These are phyloP conservation scores for Gymnocheta viridis DNA, from an alignment of 2,888 invertebrate species.

Conservation along the genomic window DNA sequence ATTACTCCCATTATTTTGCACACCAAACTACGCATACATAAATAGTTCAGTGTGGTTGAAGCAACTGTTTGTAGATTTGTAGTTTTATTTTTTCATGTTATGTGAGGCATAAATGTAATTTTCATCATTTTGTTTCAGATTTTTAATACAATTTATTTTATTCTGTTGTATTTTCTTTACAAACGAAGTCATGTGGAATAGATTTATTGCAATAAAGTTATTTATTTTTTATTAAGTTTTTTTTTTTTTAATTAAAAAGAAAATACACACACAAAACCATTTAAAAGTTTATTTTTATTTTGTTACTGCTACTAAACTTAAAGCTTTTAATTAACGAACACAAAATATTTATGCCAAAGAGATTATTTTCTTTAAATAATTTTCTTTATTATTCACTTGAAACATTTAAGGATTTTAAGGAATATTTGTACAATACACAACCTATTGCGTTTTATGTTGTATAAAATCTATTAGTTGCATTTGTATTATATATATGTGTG, in stretches of 20 bases:
- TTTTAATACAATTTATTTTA: constrained; percentile 52
- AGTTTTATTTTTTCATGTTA: constrained; percentile 41
- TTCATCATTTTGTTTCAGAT: constrained; percentile 62
- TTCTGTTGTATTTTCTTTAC: constrained; percentile 59
- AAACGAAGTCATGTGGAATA: constrained; percentile 65
- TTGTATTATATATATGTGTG: too few relatives aligned
- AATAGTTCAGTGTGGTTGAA: not conserved
- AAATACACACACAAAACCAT: not conserved
- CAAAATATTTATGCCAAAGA: constrained; percentile 5
- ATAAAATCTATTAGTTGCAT: too few relatives aligned
- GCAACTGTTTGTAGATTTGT: constrained; percentile 19
- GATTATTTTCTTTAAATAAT: not conserved
- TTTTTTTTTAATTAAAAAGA: constrained; percentile 15
- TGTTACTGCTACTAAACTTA: constrained; percentile 8
- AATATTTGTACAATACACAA: not conserved
- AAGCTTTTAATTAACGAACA: constrained; percentile 45
- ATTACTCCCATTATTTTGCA: constrained; percentile 6
- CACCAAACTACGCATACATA: not conserved
- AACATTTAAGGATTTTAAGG: not conserved
- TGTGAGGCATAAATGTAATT: constrained; percentile 67
- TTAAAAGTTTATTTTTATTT: constrained; percentile 14
- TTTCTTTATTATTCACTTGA: constrained; percentile 5
- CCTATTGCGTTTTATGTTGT: too few relatives aligned
- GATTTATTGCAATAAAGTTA: constrained; percentile 67
- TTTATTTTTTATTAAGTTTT: constrained; percentile 36